Evolutionary conservation across 1,140 invertebrate genomes (phyloP).

Genomic region (Drosophila watanabei): DNA sequence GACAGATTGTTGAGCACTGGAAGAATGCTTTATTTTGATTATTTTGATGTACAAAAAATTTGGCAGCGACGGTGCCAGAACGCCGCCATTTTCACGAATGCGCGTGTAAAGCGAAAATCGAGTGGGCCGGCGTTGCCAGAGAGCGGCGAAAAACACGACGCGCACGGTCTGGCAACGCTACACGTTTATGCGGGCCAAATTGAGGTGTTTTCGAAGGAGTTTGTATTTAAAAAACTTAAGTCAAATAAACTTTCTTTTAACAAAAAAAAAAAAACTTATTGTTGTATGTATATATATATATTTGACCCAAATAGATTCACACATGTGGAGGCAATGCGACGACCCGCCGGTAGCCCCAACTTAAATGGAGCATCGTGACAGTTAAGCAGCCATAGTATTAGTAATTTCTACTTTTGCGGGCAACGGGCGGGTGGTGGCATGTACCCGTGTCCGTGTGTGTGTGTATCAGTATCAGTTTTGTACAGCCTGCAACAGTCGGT

Average conservation of each 20-base stretch:
- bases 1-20: conserved; percentile 70
- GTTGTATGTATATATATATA: background rate
- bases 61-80: conserved; percentile 87
- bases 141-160: conserved; percentile 12
- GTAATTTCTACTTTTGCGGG: conserved; percentile 30
- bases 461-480: conserved; percentile 54
- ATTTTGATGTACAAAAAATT: conserved; percentile 94
- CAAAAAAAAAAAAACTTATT: background rate
- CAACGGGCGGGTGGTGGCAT: conserved; percentile 43
- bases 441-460: conserved; percentile 28
- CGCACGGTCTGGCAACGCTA: background rate
- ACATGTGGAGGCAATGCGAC: background rate
- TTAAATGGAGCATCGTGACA: conserved; percentile 25
- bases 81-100: conserved; percentile 97
- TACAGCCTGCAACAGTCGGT: conserved; percentile 67
- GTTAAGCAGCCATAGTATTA: conserved; percentile 36
- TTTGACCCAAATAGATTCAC: background rate
- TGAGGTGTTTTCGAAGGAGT: background rate
- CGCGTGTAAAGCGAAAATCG: conserved; percentile 84
- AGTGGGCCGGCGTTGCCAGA: conserved; percentile 55
- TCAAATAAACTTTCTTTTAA: background rate
- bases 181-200: conserved; percentile 7
- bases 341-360: background rate
- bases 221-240: conserved; percentile 5
- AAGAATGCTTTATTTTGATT: conserved; percentile 91